phyloP scores from a whole-genome alignment of 2,888 invertebrate genomes.

The Labia minor region DNA sequence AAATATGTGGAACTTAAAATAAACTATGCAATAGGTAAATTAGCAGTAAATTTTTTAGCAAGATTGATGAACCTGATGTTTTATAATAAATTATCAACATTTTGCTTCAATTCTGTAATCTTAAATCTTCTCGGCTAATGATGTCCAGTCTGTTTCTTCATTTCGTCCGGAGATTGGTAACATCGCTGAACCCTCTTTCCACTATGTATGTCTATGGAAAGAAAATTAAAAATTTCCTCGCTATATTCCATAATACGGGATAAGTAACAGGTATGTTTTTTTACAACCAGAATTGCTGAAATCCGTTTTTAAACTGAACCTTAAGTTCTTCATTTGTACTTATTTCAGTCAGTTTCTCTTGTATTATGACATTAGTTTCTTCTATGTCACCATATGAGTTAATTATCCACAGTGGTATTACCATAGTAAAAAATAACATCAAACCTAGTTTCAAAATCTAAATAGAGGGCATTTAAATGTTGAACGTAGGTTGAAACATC shows the following conservation, averaged over 20 bases:
- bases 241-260: constrained; percentile 28
- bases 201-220: constrained; percentile 28
- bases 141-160: constrained; percentile 26
- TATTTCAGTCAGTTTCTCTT: constrained; percentile 28
- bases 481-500: too few relatives aligned
- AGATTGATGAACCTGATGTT: too few relatives aligned
- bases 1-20: too few relatives aligned
- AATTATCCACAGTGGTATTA: constrained; percentile 28
- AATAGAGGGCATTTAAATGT: constrained; percentile 29
- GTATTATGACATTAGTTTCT: constrained; percentile 19
- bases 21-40: too few relatives aligned
- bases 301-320: constrained; percentile 28
- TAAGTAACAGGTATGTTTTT: constrained; percentile 27
- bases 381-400: constrained; percentile 19
- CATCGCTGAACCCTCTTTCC: constrained; percentile 26
- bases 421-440: constrained; percentile 30
- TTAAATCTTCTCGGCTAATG: too few relatives aligned
- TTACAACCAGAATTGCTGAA: constrained; percentile 29
- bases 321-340: constrained; percentile 25
- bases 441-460: constrained; percentile 29
- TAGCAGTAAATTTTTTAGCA: too few relatives aligned
- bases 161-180: constrained; percentile 26
- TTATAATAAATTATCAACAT: too few relatives aligned
- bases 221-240: constrained; percentile 27
- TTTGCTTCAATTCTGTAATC: too few relatives aligned